phyloP scores from a whole-genome alignment of 2,113 vertebrate genomes.

The Camelus bactrianus region DNA sequence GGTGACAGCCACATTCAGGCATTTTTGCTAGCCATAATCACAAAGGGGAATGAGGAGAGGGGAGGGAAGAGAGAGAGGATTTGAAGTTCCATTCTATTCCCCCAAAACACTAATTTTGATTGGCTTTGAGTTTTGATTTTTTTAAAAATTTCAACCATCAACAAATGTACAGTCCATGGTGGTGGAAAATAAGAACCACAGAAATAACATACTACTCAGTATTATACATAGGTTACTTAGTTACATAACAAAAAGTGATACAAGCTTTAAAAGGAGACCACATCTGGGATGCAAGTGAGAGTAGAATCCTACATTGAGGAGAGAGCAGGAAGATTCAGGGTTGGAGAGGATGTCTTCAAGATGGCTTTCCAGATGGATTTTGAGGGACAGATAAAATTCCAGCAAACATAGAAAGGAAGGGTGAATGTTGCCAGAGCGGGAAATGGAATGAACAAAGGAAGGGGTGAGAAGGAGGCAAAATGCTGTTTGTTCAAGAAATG shows the following conservation, averaged over 20 bases:
- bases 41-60: not conserved
- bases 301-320: not conserved
- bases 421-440: not conserved
- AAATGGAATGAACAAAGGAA: not conserved
- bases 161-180: not conserved
- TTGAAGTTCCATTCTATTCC: conserved; percentile 3
- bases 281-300: not conserved
- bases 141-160: not conserved
- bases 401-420: not conserved
- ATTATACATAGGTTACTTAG: not conserved
- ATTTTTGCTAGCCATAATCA: conserved; percentile 9
- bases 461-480: not conserved
- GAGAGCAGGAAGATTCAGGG: not conserved
- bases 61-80: not conserved
- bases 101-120: conserved; percentile 1
- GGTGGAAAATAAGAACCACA: not conserved
- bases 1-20: not conserved
- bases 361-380: not conserved
- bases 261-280: not conserved
- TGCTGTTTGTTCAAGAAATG: not conserved
- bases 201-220: not conserved
- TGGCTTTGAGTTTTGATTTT: not conserved
- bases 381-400: not conserved
- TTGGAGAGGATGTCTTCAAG: not conserved
- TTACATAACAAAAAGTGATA: conserved; percentile 5